These are phyloP conservation scores for Lemur catta DNA, from an alignment of 2,797 vertebrate genomes.

Conservation along the genomic window DNA sequence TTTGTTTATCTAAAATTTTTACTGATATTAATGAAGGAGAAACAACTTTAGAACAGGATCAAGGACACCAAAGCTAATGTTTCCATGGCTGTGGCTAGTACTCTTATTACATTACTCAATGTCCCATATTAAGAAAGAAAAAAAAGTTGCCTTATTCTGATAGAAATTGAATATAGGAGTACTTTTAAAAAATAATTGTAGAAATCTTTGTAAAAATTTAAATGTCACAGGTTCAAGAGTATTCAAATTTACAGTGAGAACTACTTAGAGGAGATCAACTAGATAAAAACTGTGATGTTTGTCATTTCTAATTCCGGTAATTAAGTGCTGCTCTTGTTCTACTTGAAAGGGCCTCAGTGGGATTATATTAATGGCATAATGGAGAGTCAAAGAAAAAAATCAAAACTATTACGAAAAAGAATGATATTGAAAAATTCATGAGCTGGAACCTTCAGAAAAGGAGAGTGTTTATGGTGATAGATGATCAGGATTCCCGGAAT, in stretches of 20 bases:
- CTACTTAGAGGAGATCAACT: constrained; percentile 81
- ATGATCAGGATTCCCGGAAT: constrained; percentile 58
- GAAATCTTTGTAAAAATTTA: constrained; percentile 79
- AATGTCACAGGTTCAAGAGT: constrained; percentile 82
- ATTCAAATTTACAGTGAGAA: constrained; percentile 83
- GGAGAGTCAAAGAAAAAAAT: constrained; percentile 83
- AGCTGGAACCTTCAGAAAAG: constrained; percentile 62
- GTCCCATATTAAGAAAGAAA: neutral
- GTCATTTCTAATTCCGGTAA: constrained; percentile 86
- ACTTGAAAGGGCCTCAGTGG: constrained; percentile 84
- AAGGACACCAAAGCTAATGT: neutral
- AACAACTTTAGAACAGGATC: neutral
- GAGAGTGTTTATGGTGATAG: constrained; percentile 44
- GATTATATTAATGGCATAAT: constrained; percentile 85
- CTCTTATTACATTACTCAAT: neutral
- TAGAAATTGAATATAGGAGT: constrained; percentile 61
- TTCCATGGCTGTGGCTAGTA: neutral
- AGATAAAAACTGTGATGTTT: constrained; percentile 86
- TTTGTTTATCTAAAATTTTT: constrained; percentile 7
- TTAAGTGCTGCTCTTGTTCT: constrained; percentile 85
- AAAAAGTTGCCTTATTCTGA: constrained; percentile 23
- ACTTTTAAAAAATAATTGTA: constrained; percentile 50
- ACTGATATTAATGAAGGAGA: neutral
- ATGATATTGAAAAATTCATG: constrained; percentile 83
- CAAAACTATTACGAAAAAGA: constrained; percentile 81